Percentiles rank a stretch among this genome's conserved stretches.
phyloP scores from a whole-genome alignment of 2,113 vertebrate species.

The Puma concolor region DNA sequence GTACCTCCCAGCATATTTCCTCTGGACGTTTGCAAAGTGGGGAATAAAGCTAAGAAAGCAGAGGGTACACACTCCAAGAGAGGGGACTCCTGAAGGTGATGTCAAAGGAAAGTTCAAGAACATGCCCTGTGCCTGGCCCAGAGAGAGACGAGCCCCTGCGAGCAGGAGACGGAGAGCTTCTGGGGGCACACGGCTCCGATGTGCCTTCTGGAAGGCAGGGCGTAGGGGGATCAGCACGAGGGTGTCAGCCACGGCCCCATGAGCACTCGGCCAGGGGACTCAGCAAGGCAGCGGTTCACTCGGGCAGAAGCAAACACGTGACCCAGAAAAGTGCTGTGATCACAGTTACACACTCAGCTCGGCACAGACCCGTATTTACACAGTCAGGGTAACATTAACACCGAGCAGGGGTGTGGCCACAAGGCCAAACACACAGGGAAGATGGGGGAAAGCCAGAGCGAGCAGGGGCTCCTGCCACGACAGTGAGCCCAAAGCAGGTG shows the following conservation, averaged over 20 bases:
- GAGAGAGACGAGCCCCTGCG: not conserved
- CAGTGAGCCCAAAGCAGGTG: no score
- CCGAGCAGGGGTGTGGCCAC: not conserved
- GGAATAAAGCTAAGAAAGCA: not conserved
- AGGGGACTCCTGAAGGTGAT: not conserved
- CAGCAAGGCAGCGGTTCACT: not conserved
- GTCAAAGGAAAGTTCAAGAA: not conserved
- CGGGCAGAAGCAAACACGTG: fast-evolving
- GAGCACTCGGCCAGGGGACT: no score
- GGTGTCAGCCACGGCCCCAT: fast-evolving
- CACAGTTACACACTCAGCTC: not conserved
- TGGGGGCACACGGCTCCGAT: fast-evolving
- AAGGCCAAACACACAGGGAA: not conserved
- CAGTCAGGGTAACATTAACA: fast-evolving
- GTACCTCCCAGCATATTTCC: not conserved
- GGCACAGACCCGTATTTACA: not conserved
- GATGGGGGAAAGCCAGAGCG: not conserved
- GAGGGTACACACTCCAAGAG: not conserved
- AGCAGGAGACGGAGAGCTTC: not conserved
- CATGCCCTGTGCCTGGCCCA: not conserved
- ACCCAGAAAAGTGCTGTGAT: no score
- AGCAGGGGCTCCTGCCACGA: fast-evolving
- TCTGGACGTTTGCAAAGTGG: no score
- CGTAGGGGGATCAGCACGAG: not conserved
- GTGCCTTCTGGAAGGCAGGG: fast-evolving